Evolutionary conservation across 2,797 vertebrate genomes (phyloP).

Genomic region (Leptodactylus fallax): DNA sequence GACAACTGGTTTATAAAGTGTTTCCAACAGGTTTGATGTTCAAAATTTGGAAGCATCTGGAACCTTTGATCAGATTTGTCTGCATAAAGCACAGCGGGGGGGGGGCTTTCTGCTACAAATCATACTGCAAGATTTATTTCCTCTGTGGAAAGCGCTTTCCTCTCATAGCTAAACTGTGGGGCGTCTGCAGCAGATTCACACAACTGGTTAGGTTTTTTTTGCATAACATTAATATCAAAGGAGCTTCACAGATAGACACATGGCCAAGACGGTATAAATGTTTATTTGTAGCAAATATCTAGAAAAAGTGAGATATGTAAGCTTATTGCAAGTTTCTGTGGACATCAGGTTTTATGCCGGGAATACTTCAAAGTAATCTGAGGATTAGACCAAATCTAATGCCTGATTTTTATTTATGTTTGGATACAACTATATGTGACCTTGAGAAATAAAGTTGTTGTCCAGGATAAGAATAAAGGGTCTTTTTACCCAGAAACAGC

Average conservation of each 20-base stretch:
- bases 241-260: neutral
- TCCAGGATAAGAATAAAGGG: too few relatives aligned
- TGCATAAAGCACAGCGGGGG: neutral
- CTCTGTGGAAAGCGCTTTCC: conserved; percentile 20
- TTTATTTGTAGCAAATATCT: conserved; percentile 8
- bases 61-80: conserved; percentile 51
- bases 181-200: conserved; percentile 11
- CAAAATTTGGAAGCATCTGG: conserved; percentile 40
- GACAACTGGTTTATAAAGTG: conserved; percentile 37
- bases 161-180: conserved; percentile 32
- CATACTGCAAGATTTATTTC: conserved; percentile 29
- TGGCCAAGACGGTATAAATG: neutral
- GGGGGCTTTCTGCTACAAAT: conserved; percentile 22
- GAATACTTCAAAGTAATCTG: neutral
- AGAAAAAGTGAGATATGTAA: neutral
- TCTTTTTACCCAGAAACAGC: too few relatives aligned
- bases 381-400: neutral
- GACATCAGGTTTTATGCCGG: neutral
- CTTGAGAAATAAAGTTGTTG: neutral
- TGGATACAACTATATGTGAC: neutral
- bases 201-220: conserved; percentile 19
- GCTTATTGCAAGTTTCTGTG: neutral
- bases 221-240: conserved; percentile 37
- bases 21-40: conserved; percentile 46
- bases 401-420: neutral